phyloP scores from a whole-genome alignment of 23 tunicate species.

The Botrylloides violaceus region DNA sequence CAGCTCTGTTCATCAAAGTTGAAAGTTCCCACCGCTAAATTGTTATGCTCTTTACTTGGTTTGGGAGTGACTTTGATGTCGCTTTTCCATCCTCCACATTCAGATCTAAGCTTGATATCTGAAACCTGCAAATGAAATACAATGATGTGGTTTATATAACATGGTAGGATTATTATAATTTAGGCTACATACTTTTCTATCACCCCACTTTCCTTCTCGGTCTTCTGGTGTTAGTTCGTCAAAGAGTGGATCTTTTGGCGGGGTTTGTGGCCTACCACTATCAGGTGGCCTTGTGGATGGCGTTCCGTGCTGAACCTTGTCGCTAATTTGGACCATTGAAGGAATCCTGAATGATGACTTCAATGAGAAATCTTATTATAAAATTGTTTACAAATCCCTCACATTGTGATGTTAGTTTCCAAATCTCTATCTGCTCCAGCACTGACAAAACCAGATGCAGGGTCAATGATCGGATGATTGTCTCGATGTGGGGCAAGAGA shows the following conservation, averaged over 20 bases:
- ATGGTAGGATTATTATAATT: not conserved
- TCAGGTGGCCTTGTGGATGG: constrained; percentile 73
- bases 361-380: not conserved
- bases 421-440: constrained; percentile 83
- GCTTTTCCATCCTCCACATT: constrained; percentile 82
- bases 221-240: constrained; percentile 60
- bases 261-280: constrained; percentile 78
- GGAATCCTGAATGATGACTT: constrained; percentile 30
- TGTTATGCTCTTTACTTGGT: constrained; percentile 49
- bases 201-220: constrained; percentile 54
- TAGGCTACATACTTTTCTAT: constrained; percentile 38
- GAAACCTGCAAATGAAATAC: constrained; percentile 32
- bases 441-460: constrained; percentile 80
- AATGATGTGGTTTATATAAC: not conserved
- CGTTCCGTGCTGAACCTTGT: constrained; percentile 75
- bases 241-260: constrained; percentile 55
- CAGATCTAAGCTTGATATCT: constrained; percentile 54
- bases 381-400: not conserved
- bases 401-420: constrained; percentile 54
- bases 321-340: constrained; percentile 54
- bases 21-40: constrained; percentile 56
- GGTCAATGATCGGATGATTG: constrained; percentile 77
- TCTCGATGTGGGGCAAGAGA: constrained; percentile 88
- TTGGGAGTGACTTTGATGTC: constrained; percentile 40
- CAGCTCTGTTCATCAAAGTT: constrained; percentile 55